Evolutionary conservation across 2,888 invertebrate species (phyloP).

Genomic region (Autographa gamma): DNA sequence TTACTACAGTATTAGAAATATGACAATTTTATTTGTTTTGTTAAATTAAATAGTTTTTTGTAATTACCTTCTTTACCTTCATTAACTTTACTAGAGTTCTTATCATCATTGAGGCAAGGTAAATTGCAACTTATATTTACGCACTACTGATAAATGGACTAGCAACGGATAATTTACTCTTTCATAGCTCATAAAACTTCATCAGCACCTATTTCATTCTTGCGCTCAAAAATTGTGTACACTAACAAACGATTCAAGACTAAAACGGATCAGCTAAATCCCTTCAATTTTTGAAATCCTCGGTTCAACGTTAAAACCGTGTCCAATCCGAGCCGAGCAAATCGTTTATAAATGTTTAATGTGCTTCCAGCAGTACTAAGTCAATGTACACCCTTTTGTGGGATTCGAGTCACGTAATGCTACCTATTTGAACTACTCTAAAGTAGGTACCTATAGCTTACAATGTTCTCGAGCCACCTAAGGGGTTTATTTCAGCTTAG

Average conservation of each 20-base stretch:
- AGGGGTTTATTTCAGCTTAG: slow-evolving; percentile 57
- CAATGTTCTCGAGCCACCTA: slow-evolving; percentile 55
- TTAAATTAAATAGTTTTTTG: no score
- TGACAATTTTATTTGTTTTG: no score
- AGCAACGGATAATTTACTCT: no score
- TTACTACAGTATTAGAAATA: no score
- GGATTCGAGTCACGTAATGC: slow-evolving; percentile 66
- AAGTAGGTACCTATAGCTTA: slow-evolving; percentile 62
- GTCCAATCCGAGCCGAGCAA: slow-evolving; percentile 20
- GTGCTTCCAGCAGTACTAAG: slow-evolving; percentile 37
- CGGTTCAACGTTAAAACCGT: slow-evolving; percentile 42
- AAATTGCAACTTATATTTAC: no score
- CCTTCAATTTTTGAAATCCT: slow-evolving; percentile 19
- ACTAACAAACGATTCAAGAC: background rate
- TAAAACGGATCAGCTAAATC: slow-evolving; percentile 25
- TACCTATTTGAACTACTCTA: slow-evolving; percentile 67
- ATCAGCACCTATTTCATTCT: background rate
- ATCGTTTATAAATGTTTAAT: slow-evolving; percentile 41
- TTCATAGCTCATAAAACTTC: background rate
- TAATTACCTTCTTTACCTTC: no score
- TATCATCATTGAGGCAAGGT: no score
- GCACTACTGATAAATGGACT: no score
- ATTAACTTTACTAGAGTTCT: no score
- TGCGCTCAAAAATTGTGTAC: background rate
- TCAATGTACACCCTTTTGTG: slow-evolving; percentile 38